Conservation (phyloP, 2,797 vertebrate species). For the Cyprinella venusta region DNA sequence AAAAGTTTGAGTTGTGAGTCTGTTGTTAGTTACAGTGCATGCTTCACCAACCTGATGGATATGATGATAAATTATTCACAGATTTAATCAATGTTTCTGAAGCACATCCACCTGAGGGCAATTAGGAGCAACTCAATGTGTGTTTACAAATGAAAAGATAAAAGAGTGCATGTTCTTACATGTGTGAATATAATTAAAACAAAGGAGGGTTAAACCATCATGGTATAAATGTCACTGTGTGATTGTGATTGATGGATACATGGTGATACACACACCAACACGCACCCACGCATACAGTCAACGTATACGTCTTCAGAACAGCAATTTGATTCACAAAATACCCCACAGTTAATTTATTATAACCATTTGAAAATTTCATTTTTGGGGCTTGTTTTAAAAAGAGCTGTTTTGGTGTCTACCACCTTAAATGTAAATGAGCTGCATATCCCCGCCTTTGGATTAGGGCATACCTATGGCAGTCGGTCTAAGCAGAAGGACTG, state of each 20-base stretch:
- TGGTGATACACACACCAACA: background rate
- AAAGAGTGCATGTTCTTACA: slow-evolving; percentile 8
- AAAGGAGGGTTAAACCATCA: background rate
- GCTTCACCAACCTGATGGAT: slow-evolving; percentile 9
- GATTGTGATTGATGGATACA: background rate
- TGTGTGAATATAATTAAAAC: background rate
- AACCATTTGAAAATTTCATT: too few relatives aligned
- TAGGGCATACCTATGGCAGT: too few relatives aligned
- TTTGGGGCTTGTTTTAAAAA: too few relatives aligned
- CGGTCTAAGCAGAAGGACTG: too few relatives aligned
- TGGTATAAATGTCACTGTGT: background rate
- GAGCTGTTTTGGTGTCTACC: too few relatives aligned
- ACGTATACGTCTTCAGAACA: background rate
- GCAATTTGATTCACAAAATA: background rate
- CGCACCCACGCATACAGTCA: background rate
- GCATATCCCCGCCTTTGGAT: too few relatives aligned
- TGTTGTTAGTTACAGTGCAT: background rate
- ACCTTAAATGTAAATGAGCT: too few relatives aligned
- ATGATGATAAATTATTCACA: slow-evolving; percentile 42
- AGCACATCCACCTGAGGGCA: slow-evolving; percentile 22
- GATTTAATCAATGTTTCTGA: slow-evolving; percentile 31
- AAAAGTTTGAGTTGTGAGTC: background rate
- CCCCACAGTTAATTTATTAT: too few relatives aligned
- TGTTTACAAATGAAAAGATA: slow-evolving; percentile 11
- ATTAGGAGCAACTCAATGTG: slow-evolving; percentile 8